Conservation (phyloP, 2,797 vertebrate genomes). For the Sus cebifrons region DNA sequence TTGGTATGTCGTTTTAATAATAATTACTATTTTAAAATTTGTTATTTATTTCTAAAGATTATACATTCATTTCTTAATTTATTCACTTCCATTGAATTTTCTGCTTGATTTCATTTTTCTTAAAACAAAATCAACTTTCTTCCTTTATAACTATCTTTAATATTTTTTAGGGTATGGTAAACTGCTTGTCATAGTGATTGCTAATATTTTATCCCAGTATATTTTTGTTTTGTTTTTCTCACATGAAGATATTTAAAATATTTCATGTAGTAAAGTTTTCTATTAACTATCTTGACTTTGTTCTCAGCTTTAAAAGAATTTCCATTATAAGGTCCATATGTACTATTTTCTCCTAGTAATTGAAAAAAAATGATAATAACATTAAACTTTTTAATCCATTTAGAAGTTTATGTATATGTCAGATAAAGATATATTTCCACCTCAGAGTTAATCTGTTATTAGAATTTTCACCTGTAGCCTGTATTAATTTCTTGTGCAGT, state of each 20-base stretch:
- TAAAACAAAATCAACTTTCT: neutral
- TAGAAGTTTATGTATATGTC: neutral
- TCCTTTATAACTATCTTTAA: neutral
- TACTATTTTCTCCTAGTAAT: neutral
- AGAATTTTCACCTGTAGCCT: constrained; percentile 24
- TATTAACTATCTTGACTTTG: neutral
- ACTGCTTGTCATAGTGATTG: neutral
- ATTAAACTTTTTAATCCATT: constrained; percentile 3
- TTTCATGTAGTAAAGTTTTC: neutral
- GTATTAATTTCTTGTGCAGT: neutral
- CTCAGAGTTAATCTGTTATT: neutral
- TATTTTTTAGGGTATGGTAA: neutral
- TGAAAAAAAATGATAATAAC: neutral
- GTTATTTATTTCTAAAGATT: neutral
- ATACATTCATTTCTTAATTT: neutral
- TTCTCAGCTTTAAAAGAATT: neutral
- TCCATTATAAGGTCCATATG: neutral
- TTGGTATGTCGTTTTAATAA: constrained; percentile 25
- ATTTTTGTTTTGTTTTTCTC: constrained; percentile 29
- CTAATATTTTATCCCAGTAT: constrained; percentile 34
- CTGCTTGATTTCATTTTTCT: neutral
- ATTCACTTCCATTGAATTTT: constrained; percentile 17
- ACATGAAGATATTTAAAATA: neutral
- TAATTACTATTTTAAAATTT: constrained; percentile 37
- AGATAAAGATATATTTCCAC: neutral